phyloP scores from a whole-genome alignment of 1,140 invertebrate genomes.

The Rhopalosiphum maidis region DNA sequence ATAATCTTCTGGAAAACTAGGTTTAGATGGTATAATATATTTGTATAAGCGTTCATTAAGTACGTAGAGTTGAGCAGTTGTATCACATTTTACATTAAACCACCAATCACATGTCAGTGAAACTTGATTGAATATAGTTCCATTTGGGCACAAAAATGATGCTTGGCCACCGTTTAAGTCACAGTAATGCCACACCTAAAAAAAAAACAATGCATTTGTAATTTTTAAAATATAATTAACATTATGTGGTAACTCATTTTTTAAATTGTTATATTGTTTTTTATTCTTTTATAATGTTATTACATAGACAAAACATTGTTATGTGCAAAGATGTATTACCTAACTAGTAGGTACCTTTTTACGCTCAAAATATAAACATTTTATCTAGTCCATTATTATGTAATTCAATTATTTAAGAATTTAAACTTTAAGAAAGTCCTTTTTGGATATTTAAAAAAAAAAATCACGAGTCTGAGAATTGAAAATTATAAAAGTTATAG shows the following conservation, averaged over 20 bases:
- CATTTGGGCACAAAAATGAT: conserved; percentile 88
- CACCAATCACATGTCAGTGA: conserved; percentile 89
- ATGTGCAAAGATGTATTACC: neutral
- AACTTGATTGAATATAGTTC: conserved; percentile 89
- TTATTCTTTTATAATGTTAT: too few relatives aligned
- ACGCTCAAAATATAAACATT: neutral
- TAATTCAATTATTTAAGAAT: neutral
- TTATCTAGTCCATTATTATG: neutral
- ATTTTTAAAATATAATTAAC: neutral
- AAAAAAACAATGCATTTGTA: neutral
- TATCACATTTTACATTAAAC: conserved; percentile 81
- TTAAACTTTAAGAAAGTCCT: neutral
- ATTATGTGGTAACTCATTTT: neutral
- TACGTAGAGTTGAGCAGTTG: conserved; percentile 83
- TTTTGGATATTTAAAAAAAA: neutral
- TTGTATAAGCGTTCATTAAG: conserved; percentile 87
- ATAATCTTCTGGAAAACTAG: conserved; percentile 87
- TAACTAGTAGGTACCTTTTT: neutral
- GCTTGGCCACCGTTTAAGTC: conserved; percentile 90
- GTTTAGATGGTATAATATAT: conserved; percentile 82
- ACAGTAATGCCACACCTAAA: conserved; percentile 88
- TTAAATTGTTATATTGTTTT: neutral
- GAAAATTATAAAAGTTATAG: neutral
- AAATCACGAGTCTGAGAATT: neutral
- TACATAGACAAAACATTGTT: too few relatives aligned